phyloP scores from a whole-genome alignment of 35 echinoderm and acorn worm species.

The Lytechinus variegatus region DNA sequence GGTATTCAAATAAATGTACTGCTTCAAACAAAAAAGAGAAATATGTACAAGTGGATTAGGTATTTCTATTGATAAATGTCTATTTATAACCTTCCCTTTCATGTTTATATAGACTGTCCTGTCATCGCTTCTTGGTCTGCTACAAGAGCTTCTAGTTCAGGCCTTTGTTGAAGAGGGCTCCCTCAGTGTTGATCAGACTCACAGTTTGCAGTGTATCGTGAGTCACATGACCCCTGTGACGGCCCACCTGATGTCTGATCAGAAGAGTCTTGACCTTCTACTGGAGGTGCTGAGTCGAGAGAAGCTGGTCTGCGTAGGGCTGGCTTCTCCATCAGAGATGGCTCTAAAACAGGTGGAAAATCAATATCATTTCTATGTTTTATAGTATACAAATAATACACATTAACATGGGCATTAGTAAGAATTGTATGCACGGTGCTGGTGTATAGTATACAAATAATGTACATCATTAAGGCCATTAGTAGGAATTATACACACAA shows the following conservation, averaged over 20 bases:
- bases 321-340: slow-evolving; percentile 52
- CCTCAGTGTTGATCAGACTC: slow-evolving; percentile 14
- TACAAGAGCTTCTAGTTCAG: slow-evolving; percentile 49
- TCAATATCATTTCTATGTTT: too few species aligned
- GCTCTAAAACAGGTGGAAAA: slow-evolving; percentile 69
- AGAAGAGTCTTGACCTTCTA: slow-evolving; percentile 26
- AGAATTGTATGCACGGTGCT: too few species aligned
- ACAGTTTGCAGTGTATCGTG: slow-evolving; percentile 51
- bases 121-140: slow-evolving; percentile 60
- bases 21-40: too few species aligned
- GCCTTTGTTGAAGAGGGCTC: not conserved
- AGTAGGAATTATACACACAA: too few species aligned
- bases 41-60: not conserved
- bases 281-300: slow-evolving; percentile 53
- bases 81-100: not conserved
- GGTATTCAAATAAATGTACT: too few species aligned
- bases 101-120: slow-evolving; percentile 47
- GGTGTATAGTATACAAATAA: too few species aligned
- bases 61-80: not conserved
- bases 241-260: slow-evolving; percentile 55
- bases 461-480: too few species aligned
- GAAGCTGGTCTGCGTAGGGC: not conserved
- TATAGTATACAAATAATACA: too few species aligned
- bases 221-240: slow-evolving; percentile 68
- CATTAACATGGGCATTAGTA: too few species aligned